Evolutionary conservation across 2,888 invertebrate genomes (phyloP), one percentile per base, ranked within the genome.

Genomic region (Azorinus chamasolen): DNA sequence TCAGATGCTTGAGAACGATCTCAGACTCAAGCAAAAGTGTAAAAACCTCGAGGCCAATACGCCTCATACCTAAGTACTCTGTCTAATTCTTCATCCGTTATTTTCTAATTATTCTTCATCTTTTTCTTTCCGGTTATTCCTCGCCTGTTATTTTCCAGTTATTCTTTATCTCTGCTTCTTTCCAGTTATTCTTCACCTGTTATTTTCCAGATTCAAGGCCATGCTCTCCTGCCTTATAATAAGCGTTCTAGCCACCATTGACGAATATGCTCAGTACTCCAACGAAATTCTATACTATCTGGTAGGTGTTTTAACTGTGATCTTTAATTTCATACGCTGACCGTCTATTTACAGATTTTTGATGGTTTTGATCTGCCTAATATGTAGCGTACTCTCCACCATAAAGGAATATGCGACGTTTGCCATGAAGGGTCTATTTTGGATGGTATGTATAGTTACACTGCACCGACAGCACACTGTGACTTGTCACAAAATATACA

Each of bases 381-480:
- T 86, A 46, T 84, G 84, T 58, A 86, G 86, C 76, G 86, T 86
- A 24, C 75, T 86, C 48, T 86, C 86, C 25, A 86, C 86, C 37
- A 86, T 86, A 58, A 81, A 83, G 8, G 76, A 88, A 59, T 89
- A 87, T 94, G 95, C 95, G 89, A 95, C 95, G 90, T 95, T 96
- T 91, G 96, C 96, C 85, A 96, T 96, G 92, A 96, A 96, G 94
- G 95, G 96, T 14, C 94, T 96, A 83, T 96, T 96, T 94, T 96
- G 96, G 95, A 96, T 96, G 96, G 96, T 96, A 91, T 94, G 92
- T 83, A 61, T 46, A 20, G 45, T 10, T n/a, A n/a, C n/a, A n/a
- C 32, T 32, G 32, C 32, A 32, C 32, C 32, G 32, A 32, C 10
- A 32, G 32, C 32, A 32, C n/a, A n/a, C n/a, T n/a, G n/a, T n/a